These are phyloP conservation scores for Spilogale gracilis DNA, from an alignment of 2,113 vertebrate genomes.

Conservation along the genomic window DNA sequence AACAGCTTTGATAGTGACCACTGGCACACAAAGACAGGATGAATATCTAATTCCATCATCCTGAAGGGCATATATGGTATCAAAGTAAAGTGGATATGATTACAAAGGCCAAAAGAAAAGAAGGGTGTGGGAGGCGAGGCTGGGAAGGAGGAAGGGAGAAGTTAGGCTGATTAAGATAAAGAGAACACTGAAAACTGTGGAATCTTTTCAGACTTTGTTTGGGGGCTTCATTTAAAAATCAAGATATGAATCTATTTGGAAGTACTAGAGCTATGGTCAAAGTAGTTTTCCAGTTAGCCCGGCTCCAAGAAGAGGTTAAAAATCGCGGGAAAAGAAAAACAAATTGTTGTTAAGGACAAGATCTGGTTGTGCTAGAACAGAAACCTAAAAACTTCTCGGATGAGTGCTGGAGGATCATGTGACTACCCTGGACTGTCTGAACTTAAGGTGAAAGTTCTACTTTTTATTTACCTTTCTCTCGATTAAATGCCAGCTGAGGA, in stretches of 20 bases:
- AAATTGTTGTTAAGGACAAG: neutral
- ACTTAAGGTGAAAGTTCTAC: neutral
- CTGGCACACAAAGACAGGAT: neutral
- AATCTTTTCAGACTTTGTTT: constrained; percentile 1
- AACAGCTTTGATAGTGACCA: neutral
- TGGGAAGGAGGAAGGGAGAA: neutral
- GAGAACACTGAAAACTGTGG: constrained; percentile 9
- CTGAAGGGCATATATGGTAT: neutral
- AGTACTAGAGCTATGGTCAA: constrained; percentile 41
- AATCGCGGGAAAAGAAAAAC: neutral
- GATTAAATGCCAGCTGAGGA: neutral
- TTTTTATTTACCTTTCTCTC: constrained; percentile 20
- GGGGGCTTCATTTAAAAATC: constrained; percentile 25
- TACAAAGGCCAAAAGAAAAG: neutral
- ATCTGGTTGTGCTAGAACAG: neutral
- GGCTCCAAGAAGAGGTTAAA: constrained; percentile 40
- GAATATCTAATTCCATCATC: neutral
- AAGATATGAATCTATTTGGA: constrained; percentile 31
- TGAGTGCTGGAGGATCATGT: neutral
- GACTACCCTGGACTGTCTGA: constrained; percentile 34
- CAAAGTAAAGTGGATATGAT: neutral
- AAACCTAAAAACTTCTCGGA: constrained; percentile 13
- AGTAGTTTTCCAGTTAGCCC: constrained; percentile 57
- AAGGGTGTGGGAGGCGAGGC: neutral
- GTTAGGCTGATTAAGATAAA: neutral